Base-by-base conservation (phyloP, 2,888 invertebrate species). In the Pandemis cinnamomeana region DNA sequence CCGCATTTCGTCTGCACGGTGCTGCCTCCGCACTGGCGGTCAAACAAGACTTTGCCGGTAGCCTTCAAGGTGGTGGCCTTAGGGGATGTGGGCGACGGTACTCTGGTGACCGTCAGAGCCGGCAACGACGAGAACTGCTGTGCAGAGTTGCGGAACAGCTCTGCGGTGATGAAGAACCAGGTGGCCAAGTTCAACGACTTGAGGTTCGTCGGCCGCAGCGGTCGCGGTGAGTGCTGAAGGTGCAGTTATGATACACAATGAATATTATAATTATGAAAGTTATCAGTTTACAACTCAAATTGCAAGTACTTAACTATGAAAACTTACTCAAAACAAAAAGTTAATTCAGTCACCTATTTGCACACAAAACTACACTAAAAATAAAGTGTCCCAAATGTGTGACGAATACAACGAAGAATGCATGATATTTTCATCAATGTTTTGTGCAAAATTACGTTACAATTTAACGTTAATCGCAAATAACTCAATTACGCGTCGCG, bases 121-220 rank as follows among this genome's bases (percentile, higher is more conserved):
- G 99, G 99, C 27, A 99, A 99, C 92, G 99, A 99, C 86, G 99
- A 99, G 93, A 99, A 99, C 94, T 98, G 97, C 89, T 98, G 98
- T 88, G 99, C 98, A 58, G 99, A 99, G 90, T 92, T 99, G 82
- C 94, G 99, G 85, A 99, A 99, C 93, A 97, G 97, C 82, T 98
- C 98, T 69, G 98, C 99, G 48, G 97, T 99, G 85, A 98, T 99
- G 97, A 99, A 99, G 95, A 99, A 99, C 91, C 98, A 99, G 90
- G 98, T 99, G 83, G 99, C 99, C 81, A 99, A 99, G 94, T 99
- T 99, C 94, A 99, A 99, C 91, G 99, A 99, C 95, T 95, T 99
- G 84, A 96, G 99, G 89, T 99, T 99, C 95, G 99, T 99, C 84
- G 99, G 99, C 82, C 96, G 99, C 90, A 99, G 99, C 90, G 99